These are phyloP conservation scores for Aphelinus certus DNA, from an alignment of 1,140 invertebrate species.

Conservation along the genomic window DNA sequence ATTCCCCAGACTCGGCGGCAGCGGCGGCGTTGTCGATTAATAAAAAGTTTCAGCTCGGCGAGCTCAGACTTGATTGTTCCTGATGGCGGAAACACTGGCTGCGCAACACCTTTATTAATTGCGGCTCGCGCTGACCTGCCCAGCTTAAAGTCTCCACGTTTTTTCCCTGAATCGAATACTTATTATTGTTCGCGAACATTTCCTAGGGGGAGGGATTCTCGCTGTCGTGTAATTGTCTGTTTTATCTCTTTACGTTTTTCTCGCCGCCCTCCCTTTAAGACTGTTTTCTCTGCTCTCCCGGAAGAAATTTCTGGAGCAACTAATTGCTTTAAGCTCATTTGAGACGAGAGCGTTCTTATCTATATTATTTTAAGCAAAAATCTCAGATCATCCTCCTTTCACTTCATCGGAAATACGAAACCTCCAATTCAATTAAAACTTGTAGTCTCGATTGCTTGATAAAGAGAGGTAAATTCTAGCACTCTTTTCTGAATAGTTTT, in stretches of 20 bases:
- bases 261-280: neutral
- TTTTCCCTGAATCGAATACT: slow-evolving; percentile 1
- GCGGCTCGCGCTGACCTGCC: neutral
- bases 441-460: too few relatives aligned
- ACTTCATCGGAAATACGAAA: too few relatives aligned
- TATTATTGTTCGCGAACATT: slow-evolving; percentile 21
- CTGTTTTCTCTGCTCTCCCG: neutral
- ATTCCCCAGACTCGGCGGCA: neutral
- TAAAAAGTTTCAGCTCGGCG: slow-evolving; percentile 29
- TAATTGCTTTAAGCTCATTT: slow-evolving; percentile 1
- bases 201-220: neutral
- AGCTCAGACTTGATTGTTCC: slow-evolving; percentile 26
- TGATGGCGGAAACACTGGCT: slow-evolving; percentile 6
- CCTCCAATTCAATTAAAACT: too few relatives aligned
- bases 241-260: too few relatives aligned
- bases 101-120: slow-evolving; percentile 22
- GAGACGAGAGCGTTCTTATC: too few relatives aligned
- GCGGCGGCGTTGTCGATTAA: slow-evolving; percentile 9
- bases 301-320: slow-evolving; percentile 1
- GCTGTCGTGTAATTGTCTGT: too few relatives aligned
- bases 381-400: too few relatives aligned
- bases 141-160: neutral
- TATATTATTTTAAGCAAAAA: too few relatives aligned
- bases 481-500: too few relatives aligned
- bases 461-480: too few relatives aligned